Base-by-base conservation (phyloP, 2,797 vertebrate species). In the Sebastes alutus region DNA sequence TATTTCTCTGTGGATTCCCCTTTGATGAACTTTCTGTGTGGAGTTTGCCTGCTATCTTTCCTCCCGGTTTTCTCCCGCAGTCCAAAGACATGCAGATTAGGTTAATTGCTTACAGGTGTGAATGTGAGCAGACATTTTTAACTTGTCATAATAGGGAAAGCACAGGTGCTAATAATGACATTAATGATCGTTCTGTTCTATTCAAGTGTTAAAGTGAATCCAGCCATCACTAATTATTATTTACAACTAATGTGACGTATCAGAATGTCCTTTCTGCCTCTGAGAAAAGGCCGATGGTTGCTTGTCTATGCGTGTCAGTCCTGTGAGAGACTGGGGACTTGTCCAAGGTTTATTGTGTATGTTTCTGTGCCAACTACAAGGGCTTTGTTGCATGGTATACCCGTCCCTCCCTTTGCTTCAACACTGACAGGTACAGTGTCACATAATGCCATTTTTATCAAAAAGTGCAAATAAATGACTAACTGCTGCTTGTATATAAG, bases 11-110 rank as follows among this genome's bases (percentile, higher is more conserved):
- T 46, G 38, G 9, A 76, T 84, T 82, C 69, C 38, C 33, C 61
- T 83, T 86, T 86, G 75, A 87, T 75, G 71, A 82, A 87, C 61
- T 86, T 82, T 83, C 32, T 30, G 25, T 81, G 79, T 63, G 77
- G 66, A 80, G 75, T 81, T 73, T 71, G 27, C 63, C 79, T 75
- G 73, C 13, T 14, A 65, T 6, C 75, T 64, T 82, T 67, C 67
- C 81, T 75, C 22, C 14, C 30, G 42, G 18, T 33, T 71, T 77
- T 77, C 42, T 67, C 56, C 22, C 14, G 27, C 61, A 70, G 77
- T 69, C 75, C 10, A 58, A 75, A 78, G 64, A 65, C 77, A 52
- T 5, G 67, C 58, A 22, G 72, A 63, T 52, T 70, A 29, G 22
- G 59, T 68, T 84, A 86, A 90, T 33, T 75, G 35, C 69, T 72